Evolutionary conservation across 1,140 invertebrate genomes (phyloP), one percentile per base, ranked within the genome.

Genomic region (Drosophila grimshawi): DNA sequence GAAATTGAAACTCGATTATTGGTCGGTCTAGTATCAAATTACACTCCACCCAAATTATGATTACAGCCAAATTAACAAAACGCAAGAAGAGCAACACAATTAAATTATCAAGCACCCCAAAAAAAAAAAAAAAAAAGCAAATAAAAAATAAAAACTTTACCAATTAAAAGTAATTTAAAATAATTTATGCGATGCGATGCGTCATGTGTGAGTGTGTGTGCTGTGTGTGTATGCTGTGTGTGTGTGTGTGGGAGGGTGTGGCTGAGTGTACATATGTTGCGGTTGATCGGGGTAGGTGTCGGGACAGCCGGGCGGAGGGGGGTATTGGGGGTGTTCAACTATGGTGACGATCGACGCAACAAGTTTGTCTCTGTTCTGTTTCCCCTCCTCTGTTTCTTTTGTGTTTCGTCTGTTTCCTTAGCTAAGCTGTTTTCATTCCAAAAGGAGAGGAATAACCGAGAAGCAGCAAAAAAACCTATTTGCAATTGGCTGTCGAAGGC

Each of bases 101-200:
- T 60, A 11, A 81, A 75, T 78, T 86, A 33, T 81, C 75, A 62
- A 63, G 74, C 82, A 62, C 53, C 76, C 53, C 33, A 37, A 19
- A 8, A 37, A 43, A 35, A 51, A 43, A 4, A 41, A 37, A 19
- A 8, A 37, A 43, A 35, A 51, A 43, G 4, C 43, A 45, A 68
- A 51, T 7, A 2, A n/a, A 37, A 68, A 37, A 48, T 11, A 60
- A 77, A 70, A 75, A 78, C 81, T 74, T 86, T 82, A 83, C 80
- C 83, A 86, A 86, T 86, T 86, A 86, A 86, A 86, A 86, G 76
- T 88, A 88, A 86, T 86, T 86, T 88, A 86, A 86, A 86, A 65
- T 86, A 88, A 86, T 86, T 86, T 88, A 86, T 86, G 72, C 76
- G 71, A 76, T 88, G 83, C 83, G 83, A 76, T 88, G 83, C 83